These are phyloP conservation scores for Elymnias hypermnestra DNA, from an alignment of 1,140 invertebrate species.

Conservation along the genomic window DNA sequence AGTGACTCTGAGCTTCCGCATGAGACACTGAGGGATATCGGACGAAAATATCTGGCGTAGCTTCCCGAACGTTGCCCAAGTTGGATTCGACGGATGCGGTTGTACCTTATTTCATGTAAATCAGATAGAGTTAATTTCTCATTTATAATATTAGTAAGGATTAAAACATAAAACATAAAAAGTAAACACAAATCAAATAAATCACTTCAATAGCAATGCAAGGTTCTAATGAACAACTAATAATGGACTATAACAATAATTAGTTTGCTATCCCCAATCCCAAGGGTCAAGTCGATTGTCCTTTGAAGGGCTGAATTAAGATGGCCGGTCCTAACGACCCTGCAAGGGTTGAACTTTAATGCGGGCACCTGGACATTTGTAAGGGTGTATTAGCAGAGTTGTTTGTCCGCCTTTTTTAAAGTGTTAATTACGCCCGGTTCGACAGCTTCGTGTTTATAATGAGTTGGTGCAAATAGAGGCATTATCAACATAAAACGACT, in stretches of 20 bases:
- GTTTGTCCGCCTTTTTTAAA: slow-evolving; percentile 8
- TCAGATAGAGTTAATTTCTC: too few species aligned
- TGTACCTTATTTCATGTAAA: too few species aligned
- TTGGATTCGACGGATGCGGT: too few species aligned
- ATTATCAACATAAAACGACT: not conserved
- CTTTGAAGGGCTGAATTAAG: slow-evolving; percentile 7
- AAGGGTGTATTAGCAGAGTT: slow-evolving; percentile 4
- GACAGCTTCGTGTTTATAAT: slow-evolving; percentile 11
- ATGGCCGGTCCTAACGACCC: slow-evolving; percentile 5
- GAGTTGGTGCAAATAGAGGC: not conserved
- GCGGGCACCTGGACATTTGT: slow-evolving; percentile 7
- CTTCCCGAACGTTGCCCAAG: too few species aligned
- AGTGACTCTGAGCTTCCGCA: too few species aligned
- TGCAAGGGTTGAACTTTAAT: slow-evolving; percentile 6
- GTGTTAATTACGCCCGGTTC: slow-evolving; percentile 10
- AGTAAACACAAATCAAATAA: too few species aligned
- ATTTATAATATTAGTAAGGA: too few species aligned
- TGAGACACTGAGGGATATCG: too few species aligned
- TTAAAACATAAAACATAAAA: too few species aligned
- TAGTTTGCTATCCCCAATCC: slow-evolving; percentile 7
- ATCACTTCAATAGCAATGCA: slow-evolving; percentile 1
- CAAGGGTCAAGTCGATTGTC: slow-evolving; percentile 7
- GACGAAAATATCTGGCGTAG: too few species aligned
- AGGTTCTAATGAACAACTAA: slow-evolving; percentile 7
- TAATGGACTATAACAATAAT: slow-evolving; percentile 9